Percentiles rank a stretch among this genome's conserved stretches.
Evolutionary conservation across 2,113 vertebrate species (phyloP).

Genomic region (Amblyopsis rosae): DNA sequence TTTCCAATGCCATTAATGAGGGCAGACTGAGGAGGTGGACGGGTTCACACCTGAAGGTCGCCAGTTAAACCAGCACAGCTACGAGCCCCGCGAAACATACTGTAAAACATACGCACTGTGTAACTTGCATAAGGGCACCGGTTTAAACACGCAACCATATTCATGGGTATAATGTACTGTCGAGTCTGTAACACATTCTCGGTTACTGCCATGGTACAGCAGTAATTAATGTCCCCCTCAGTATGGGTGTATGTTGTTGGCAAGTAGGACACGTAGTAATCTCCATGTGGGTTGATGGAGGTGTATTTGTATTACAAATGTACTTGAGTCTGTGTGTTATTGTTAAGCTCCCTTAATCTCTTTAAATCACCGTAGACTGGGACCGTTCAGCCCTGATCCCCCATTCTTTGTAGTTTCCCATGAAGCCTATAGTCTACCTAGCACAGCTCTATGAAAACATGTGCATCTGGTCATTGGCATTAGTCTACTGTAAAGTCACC

Average conservation of each 20-base stretch:
- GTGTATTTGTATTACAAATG: conserved; percentile 11
- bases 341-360: conserved; percentile 1
- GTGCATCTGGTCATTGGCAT: conserved; percentile 1
- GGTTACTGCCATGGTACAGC: neutral
- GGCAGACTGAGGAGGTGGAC: conserved; percentile 21
- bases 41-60: conserved; percentile 65
- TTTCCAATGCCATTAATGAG: conserved; percentile 52
- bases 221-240: neutral
- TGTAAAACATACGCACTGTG: neutral
- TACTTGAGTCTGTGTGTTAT: neutral
- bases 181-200: neutral
- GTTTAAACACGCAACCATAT: conserved; percentile 5
- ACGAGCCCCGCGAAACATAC: conserved; percentile 1
- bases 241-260: conserved; percentile 2
- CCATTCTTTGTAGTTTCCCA: conserved; percentile 16
- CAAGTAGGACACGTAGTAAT: neutral
- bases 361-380: conserved; percentile 7
- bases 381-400: neutral
- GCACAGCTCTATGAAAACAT: neutral
- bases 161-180: neutral
- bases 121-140: conserved; percentile 5
- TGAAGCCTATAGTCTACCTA: conserved; percentile 1
- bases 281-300: neutral
- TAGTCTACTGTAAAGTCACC: neutral
- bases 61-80: conserved; percentile 24